Conservation (phyloP, 2,888 invertebrate species). For the Rhamphomyia laevipes region DNA sequence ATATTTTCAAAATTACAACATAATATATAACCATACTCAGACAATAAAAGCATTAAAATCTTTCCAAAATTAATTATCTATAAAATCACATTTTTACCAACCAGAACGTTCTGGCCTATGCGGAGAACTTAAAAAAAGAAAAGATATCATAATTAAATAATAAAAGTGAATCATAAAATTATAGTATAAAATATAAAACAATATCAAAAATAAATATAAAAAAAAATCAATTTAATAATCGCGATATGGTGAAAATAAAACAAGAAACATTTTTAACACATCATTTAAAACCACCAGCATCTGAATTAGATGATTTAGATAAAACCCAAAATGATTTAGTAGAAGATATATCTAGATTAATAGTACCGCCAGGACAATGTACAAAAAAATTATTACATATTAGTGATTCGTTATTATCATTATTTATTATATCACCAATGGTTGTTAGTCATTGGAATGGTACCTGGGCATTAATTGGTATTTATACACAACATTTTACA, state of each 20-base stretch:
- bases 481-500: constrained; percentile 35
- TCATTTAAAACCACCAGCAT: background rate
- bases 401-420: constrained; percentile 14
- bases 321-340: background rate
- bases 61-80: no score
- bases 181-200: no score
- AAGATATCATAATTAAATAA: no score
- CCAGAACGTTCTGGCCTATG: no score
- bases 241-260: constrained; percentile 2
- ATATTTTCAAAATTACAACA: no score
- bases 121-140: no score
- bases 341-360: constrained; percentile 4
- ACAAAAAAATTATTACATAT: constrained; percentile 15
- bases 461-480: constrained; percentile 42
- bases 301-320: background rate
- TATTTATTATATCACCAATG: constrained; percentile 30
- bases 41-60: no score
- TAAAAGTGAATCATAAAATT: no score
- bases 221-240: no score
- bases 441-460: constrained; percentile 45
- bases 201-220: no score
- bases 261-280: background rate
- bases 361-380: constrained; percentile 12
- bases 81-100: no score
- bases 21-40: no score